Evolutionary conservation across 2,113 vertebrate species (phyloP).

Genomic region (Meleagris gallopavo): DNA sequence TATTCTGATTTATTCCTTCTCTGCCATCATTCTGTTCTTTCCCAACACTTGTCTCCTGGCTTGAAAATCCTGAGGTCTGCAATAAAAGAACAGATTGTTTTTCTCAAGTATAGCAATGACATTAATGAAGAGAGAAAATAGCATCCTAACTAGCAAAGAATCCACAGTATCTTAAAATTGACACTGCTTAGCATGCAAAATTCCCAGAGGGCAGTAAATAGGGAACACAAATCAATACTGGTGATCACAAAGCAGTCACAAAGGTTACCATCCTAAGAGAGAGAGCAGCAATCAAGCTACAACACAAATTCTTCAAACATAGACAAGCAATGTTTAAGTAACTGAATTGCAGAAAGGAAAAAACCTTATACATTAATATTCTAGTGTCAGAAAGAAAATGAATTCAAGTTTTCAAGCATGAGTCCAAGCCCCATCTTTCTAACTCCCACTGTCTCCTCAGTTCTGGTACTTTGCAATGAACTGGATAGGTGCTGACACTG

Average conservation of each 20-base stretch:
- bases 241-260: background rate
- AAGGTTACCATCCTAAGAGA: background rate
- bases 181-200: background rate
- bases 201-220: background rate
- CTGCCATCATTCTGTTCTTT: conserved; percentile 75
- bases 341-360: background rate
- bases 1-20: conserved; percentile 86
- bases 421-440: background rate
- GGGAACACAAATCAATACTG: background rate
- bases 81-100: conserved; percentile 15
- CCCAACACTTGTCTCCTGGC: conserved; percentile 65
- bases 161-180: background rate
- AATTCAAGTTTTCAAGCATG: background rate
- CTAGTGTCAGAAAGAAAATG: background rate
- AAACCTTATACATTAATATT: background rate
- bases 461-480: background rate
- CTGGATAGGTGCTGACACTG: background rate
- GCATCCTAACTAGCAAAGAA: background rate
- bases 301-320: background rate
- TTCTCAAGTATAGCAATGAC: background rate
- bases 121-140: background rate
- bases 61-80: conserved; percentile 81
- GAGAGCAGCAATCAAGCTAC: background rate
- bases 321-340: background rate
- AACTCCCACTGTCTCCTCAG: background rate